These are phyloP conservation scores for Syrrhaptes paradoxus DNA, from an alignment of 2,113 vertebrate species.

Conservation along the genomic window DNA sequence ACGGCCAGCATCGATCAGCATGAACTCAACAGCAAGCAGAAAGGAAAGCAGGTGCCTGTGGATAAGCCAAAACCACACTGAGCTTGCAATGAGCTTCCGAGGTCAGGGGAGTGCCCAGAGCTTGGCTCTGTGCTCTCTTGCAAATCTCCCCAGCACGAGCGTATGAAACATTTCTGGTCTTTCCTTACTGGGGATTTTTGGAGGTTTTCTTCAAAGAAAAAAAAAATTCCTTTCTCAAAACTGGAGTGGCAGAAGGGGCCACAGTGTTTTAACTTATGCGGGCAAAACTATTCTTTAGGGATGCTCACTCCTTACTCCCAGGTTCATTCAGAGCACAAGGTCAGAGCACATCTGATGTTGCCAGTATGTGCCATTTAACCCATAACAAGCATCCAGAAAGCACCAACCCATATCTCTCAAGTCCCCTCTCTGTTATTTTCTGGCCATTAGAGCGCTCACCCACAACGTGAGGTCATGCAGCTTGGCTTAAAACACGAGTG, in stretches of 20 bases:
- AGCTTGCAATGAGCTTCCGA: neutral
- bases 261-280: neutral
- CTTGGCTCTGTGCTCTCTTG: neutral
- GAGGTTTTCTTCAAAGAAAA: neutral
- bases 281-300: neutral
- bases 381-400: neutral
- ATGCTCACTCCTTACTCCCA: neutral
- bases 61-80: neutral
- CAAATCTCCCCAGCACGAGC: fast-evolving
- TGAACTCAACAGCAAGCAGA: neutral
- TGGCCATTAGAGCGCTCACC: neutral
- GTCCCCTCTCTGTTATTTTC: neutral
- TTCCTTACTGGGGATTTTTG: neutral
- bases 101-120: neutral
- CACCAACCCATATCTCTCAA: neutral
- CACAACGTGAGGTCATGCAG: neutral
- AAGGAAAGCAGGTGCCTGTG: neutral
- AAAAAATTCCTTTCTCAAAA: neutral
- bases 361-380: neutral
- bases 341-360: neutral
- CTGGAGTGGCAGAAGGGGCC: neutral
- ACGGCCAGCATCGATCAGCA: neutral
- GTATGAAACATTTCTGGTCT: neutral
- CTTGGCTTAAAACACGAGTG: neutral
- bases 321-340: neutral